phyloP scores from a whole-genome alignment of 2,888 invertebrate genomes.

The Drosophila phalerata region DNA sequence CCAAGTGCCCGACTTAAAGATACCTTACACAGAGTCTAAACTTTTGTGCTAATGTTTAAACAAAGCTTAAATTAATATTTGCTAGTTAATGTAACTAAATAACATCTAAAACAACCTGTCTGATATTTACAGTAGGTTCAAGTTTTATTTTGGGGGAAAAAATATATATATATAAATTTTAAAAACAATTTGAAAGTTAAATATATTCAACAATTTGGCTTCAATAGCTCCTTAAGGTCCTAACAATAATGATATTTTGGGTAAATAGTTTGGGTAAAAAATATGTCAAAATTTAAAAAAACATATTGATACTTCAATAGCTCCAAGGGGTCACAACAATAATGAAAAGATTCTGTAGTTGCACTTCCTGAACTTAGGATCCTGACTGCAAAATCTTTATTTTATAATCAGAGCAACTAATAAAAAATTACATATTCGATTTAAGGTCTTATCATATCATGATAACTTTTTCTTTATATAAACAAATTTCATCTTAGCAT shows the following conservation, averaged over 20 bases:
- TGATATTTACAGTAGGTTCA: not conserved
- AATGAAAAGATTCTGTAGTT: not conserved
- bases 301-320: no score
- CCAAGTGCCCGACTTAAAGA: constrained; percentile 2
- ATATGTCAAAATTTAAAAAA: no score
- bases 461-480: no score
- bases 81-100: not conserved
- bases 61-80: not conserved
- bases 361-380: not conserved
- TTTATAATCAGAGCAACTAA: no score
- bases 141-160: not conserved
- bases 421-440: no score
- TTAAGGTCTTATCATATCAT: no score
- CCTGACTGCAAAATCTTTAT: not conserved
- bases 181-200: not conserved
- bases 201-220: not conserved
- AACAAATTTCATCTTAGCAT: no score
- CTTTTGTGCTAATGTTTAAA: not conserved
- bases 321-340: not conserved
- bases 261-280: no score
- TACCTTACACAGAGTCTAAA: not conserved
- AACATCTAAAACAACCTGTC: not conserved
- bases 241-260: no score
- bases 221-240: not conserved
- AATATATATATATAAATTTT: no score